phyloP scores from a whole-genome alignment of 2,888 invertebrate species.

The Pecten maximus region DNA sequence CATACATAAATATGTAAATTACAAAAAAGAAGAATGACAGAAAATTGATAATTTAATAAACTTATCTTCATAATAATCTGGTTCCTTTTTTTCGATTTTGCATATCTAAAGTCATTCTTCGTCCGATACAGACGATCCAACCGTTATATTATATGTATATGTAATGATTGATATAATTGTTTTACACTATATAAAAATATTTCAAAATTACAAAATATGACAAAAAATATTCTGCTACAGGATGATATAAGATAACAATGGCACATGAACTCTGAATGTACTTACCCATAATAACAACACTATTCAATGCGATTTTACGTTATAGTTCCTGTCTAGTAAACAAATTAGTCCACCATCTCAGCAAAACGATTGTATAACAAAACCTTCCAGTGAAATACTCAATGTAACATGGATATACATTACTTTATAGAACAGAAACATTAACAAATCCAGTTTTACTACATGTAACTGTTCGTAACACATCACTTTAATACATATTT shows the following conservation, averaged over 20 bases:
- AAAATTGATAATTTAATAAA: no score
- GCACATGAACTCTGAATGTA: not conserved
- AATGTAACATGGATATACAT: not conserved
- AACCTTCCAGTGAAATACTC: not conserved
- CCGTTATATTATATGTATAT: not conserved
- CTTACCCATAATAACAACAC: not conserved
- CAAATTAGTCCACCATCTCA: not conserved
- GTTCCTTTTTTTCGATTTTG: no score
- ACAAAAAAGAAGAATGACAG: no score
- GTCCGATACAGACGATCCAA: not conserved
- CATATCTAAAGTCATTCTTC: no score
- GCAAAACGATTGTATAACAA: not conserved
- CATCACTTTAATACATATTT: no score
- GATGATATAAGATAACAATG: not conserved
- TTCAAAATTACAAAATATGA: not conserved
- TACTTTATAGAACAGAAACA: no score
- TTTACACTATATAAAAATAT: constrained; percentile 2
- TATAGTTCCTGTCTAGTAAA: not conserved
- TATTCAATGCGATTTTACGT: not conserved
- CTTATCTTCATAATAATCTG: no score
- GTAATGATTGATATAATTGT: not conserved
- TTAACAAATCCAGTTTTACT: no score
- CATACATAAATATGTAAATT: no score
- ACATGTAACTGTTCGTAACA: no score
- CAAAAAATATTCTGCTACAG: not conserved